Percentiles rank a stretch among this genome's conserved stretches.
These are phyloP conservation scores for Gymnocephalus cernua DNA, from an alignment of 2,113 vertebrate genomes.

Conservation along the genomic window DNA sequence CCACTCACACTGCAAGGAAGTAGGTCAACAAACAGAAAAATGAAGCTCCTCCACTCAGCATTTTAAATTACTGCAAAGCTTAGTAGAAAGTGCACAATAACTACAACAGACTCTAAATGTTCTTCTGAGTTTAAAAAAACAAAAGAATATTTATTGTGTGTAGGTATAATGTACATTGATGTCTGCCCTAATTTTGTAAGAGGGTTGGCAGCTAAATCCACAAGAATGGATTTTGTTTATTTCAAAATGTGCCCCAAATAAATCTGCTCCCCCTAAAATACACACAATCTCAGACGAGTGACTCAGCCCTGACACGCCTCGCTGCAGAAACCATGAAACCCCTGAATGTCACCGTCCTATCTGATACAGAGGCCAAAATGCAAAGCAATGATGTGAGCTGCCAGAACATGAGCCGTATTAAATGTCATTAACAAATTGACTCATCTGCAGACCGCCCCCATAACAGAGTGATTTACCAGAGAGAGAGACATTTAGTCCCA, in stretches of 20 bases:
- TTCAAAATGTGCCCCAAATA: neutral
- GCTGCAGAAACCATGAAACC: conserved; percentile 28
- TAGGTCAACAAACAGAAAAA: neutral
- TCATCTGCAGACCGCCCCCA: conserved; percentile 45
- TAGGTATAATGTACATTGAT: neutral
- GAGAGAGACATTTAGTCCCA: conserved; percentile 17
- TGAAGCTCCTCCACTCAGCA: neutral
- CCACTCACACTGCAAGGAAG: neutral
- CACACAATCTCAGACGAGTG: conserved; percentile 14
- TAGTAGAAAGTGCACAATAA: neutral
- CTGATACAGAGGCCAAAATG: conserved; percentile 33
- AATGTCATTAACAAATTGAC: conserved; percentile 65
- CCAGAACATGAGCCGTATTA: conserved; percentile 44
- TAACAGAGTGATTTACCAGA: conserved; percentile 36
- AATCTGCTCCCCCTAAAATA: neutral
- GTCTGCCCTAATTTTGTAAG: neutral
- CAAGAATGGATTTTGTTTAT: neutral
- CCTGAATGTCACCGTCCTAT: conserved; percentile 33
- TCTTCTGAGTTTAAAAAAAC: neutral
- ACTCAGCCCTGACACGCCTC: conserved; percentile 42
- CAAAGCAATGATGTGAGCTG: conserved; percentile 32
- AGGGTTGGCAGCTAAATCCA: neutral
- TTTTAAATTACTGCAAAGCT: neutral
- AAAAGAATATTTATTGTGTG: too few relatives aligned
- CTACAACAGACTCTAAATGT: neutral